phyloP scores from a whole-genome alignment of 1,140 invertebrate genomes.

The Macrostomum lignano region DNA sequence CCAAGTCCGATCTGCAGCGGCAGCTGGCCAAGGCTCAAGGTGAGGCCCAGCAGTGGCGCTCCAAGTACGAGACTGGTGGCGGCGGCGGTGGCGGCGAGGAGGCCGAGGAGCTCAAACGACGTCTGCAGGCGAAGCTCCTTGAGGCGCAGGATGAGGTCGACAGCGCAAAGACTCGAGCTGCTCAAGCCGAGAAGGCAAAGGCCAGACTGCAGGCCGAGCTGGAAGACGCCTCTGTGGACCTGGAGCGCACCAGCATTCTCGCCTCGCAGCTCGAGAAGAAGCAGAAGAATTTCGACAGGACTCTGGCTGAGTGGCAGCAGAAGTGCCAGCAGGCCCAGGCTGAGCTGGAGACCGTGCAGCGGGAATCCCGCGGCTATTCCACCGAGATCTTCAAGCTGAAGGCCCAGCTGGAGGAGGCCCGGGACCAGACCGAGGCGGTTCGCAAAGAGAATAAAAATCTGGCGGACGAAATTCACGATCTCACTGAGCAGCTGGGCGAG shows the following conservation, averaged over 20 bases:
- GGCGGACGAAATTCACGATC: slow-evolving; percentile 88
- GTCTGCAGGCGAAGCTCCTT: slow-evolving; percentile 68
- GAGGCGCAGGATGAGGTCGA: slow-evolving; percentile 68
- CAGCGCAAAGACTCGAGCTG: slow-evolving; percentile 77
- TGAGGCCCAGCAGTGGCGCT: slow-evolving; percentile 57
- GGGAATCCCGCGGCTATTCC: slow-evolving; percentile 93
- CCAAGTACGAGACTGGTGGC: slow-evolving; percentile 86
- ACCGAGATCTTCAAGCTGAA: slow-evolving; percentile 94
- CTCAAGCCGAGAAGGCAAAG: slow-evolving; percentile 85
- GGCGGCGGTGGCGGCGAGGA: slow-evolving; percentile 78
- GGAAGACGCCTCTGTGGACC: slow-evolving; percentile 86
- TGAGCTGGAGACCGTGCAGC: slow-evolving; percentile 86
- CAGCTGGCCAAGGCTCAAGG: slow-evolving; percentile 89
- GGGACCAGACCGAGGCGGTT: slow-evolving; percentile 80
- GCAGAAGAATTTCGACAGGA: slow-evolving; percentile 96
- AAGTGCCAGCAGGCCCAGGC: slow-evolving; percentile 84
- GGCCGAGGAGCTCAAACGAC: slow-evolving; percentile 87
- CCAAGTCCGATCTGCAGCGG: slow-evolving; percentile 40
- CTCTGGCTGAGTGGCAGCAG: slow-evolving; percentile 96
- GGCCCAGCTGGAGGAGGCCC: slow-evolving; percentile 75
- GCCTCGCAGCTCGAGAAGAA: slow-evolving; percentile 81
- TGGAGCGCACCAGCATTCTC: slow-evolving; percentile 40
- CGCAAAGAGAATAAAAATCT: slow-evolving; percentile 97
- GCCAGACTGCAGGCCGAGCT: slow-evolving; percentile 76
- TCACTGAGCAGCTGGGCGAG: slow-evolving; percentile 89